These are phyloP conservation scores for Cavia porcellus DNA, from an alignment of 2,113 vertebrate genomes.

Conservation along the genomic window DNA sequence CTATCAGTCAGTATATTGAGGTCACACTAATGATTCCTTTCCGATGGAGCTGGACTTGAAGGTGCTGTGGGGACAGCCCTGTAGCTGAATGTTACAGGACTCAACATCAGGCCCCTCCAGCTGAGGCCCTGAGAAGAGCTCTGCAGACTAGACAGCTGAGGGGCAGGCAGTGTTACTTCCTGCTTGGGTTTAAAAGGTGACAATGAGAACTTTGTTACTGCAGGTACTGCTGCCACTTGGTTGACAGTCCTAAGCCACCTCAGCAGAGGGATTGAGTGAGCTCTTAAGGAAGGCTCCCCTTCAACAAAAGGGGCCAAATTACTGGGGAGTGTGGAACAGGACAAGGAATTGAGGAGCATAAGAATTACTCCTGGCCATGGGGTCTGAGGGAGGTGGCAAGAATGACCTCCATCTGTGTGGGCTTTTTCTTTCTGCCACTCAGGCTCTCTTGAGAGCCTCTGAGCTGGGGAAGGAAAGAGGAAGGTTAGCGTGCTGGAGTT, in stretches of 20 bases:
- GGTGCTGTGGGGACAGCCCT: conserved; percentile 29
- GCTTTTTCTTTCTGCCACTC: neutral
- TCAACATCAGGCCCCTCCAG: neutral
- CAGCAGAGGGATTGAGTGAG: neutral
- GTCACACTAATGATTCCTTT: conserved; percentile 55
- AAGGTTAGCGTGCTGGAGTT: conserved; percentile 46
- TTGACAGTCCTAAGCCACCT: conserved; percentile 25
- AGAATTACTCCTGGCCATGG: neutral
- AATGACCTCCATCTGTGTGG: conserved; percentile 18
- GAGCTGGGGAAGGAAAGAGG: neutral
- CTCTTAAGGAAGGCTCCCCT: conserved; percentile 32
- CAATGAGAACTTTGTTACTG: conserved; percentile 62
- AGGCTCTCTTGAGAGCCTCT: conserved; percentile 24
- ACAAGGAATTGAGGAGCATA: neutral
- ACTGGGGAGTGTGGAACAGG: conserved; percentile 17
- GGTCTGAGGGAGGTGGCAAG: conserved; percentile 45
- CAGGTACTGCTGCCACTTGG: conserved; percentile 54
- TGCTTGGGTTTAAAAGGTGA: conserved; percentile 52
- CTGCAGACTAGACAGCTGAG: conserved; percentile 4
- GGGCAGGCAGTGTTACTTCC: neutral
- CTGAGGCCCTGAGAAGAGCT: neutral
- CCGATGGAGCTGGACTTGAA: conserved; percentile 24
- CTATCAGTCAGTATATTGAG: conserved; percentile 55
- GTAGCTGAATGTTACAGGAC: neutral
- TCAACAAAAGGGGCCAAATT: neutral